phyloP scores from a whole-genome alignment of 2,797 vertebrate genomes.

The Chaetophractus vellerosus region DNA sequence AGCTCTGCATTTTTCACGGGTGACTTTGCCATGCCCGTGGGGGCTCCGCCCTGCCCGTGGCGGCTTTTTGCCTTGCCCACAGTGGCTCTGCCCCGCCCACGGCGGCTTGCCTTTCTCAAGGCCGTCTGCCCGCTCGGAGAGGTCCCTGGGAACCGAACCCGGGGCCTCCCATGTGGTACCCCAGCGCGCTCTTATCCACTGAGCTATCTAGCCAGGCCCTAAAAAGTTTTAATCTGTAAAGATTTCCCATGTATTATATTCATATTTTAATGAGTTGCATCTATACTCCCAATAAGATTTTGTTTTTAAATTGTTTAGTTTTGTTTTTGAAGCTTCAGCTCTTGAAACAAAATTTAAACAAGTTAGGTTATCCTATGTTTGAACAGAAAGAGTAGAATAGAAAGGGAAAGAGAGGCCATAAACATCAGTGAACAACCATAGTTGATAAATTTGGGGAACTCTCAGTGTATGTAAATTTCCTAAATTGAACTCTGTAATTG shows the following conservation, averaged over 20 bases:
- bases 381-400: slow-evolving; percentile 44
- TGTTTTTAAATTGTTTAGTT: slow-evolving; percentile 46
- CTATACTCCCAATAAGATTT: slow-evolving; percentile 36
- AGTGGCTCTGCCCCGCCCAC: too few relatives aligned
- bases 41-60: too few relatives aligned
- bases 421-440: neutral
- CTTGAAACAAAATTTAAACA: slow-evolving; percentile 10
- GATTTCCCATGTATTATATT: neutral
- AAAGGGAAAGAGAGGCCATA: neutral
- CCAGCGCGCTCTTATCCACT: too few relatives aligned
- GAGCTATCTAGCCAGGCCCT: too few relatives aligned
- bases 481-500: slow-evolving; percentile 32
- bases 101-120: too few relatives aligned
- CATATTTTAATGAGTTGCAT: neutral
- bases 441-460: neutral
- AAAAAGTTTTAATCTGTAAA: neutral
- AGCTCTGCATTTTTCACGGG: too few relatives aligned
- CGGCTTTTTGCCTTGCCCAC: too few relatives aligned
- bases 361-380: neutral
- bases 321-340: slow-evolving; percentile 55
- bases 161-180: too few relatives aligned
- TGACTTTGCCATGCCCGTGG: too few relatives aligned
- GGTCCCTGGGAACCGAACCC: too few relatives aligned
- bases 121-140: too few relatives aligned
- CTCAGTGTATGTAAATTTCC: neutral